Conservation (phyloP, 2,113 vertebrate species). For the Melanerpes aurifrons region DNA sequence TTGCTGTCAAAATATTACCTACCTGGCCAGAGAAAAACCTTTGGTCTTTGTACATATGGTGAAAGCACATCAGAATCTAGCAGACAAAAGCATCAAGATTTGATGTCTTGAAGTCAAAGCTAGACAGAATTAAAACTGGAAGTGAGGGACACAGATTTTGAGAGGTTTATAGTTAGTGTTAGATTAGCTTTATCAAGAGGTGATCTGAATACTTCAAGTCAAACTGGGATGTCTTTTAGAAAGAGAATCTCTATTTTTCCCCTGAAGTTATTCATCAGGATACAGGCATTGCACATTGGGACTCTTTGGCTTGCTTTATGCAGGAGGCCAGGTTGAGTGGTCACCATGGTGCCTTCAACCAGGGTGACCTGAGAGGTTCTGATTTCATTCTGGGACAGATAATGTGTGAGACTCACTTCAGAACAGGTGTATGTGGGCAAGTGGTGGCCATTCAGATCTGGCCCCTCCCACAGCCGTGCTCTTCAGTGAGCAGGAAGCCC, state of each 20-base stretch:
- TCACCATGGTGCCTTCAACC: neutral
- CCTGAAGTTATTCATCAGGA: neutral
- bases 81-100: constrained; percentile 4
- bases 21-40: constrained; percentile 15
- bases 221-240: constrained; percentile 3
- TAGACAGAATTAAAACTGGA: constrained; percentile 60
- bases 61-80: constrained; percentile 16
- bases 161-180: constrained; percentile 17
- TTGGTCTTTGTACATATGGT: neutral
- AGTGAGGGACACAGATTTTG: neutral
- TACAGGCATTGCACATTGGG: neutral
- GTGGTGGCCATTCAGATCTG: neutral
- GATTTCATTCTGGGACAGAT: neutral
- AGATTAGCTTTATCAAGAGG: neutral
- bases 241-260: neutral
- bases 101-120: neutral
- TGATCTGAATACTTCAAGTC: constrained; percentile 1
- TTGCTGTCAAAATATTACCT: constrained; percentile 43
- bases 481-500: neutral
- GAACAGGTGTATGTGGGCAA: neutral
- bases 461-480: neutral
- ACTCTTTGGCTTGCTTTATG: neutral
- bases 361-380: neutral
- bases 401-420: neutral
- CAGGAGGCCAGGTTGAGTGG: neutral